phyloP scores from a whole-genome alignment of 1,140 invertebrate genomes.

The Lucilia cuprina region DNA sequence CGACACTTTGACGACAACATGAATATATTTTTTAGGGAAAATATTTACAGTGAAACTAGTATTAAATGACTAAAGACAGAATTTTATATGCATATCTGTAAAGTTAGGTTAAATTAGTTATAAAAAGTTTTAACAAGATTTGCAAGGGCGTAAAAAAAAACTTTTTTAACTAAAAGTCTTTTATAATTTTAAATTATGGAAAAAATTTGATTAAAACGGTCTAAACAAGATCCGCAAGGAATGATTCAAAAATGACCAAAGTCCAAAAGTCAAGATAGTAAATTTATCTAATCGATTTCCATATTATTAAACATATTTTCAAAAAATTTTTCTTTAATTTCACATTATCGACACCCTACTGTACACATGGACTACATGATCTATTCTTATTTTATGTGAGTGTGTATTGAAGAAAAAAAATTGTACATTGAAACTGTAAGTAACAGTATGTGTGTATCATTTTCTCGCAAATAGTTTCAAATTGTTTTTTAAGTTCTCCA shows the following conservation, averaged over 20 bases:
- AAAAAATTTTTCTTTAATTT: too few relatives aligned
- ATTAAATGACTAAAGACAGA: neutral
- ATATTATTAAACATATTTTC: too few relatives aligned
- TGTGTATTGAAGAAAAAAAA: neutral
- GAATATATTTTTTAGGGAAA: neutral
- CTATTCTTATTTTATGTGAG: neutral
- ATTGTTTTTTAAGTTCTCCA: neutral
- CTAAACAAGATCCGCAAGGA: too few relatives aligned
- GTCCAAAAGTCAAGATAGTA: too few relatives aligned
- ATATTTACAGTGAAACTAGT: neutral
- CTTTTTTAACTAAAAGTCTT: too few relatives aligned
- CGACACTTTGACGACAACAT: slow-evolving; percentile 4
- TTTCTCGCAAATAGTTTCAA: slow-evolving; percentile 27
- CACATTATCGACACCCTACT: neutral
- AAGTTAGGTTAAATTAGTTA: neutral
- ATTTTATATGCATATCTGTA: too few relatives aligned
- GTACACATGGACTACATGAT: neutral
- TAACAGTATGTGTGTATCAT: neutral
- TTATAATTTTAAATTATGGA: too few relatives aligned
- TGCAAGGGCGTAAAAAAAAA: too few relatives aligned
- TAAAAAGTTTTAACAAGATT: too few relatives aligned
- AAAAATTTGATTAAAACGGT: too few relatives aligned
- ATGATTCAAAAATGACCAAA: too few relatives aligned
- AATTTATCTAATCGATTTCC: too few relatives aligned
- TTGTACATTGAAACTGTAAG: neutral